Evolutionary conservation across 2,888 invertebrate species (phyloP), one percentile per base, ranked within the genome.

Genomic region (Chymomyza amoena): DNA sequence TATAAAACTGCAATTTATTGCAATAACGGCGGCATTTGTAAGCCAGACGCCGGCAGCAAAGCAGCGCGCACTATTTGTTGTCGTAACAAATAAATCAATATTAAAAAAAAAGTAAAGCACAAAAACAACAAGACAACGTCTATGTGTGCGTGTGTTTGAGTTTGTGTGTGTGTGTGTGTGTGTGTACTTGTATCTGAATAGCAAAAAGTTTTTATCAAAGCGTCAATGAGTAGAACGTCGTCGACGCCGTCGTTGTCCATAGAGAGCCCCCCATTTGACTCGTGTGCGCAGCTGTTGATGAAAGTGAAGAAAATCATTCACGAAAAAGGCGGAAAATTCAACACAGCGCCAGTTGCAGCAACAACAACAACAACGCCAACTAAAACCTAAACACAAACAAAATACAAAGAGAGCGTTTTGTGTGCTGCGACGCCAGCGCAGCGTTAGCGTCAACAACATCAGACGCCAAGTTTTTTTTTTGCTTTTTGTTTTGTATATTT

Each of bases 11-110:
- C 88, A 83, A 86, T 83, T 80, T 79, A 78, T 83, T 87, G 82
- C 88, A 83, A 76, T 85, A 87, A 87, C 83, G 86, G 88, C 88
- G 88, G 82, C 82, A 83, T 83, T 83, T 85, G 78, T 83, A 71
- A 72, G 70, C 70, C 72, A 76, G 78, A 65, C 57, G 69, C 75
- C 79, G 70, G 80, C 88, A 79, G 80, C 81, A 73, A 83, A 77
- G 78, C 69, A 82, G 75, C 82, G 80, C 68, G 56, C 20, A 4
- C 6, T 56, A 18, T 18, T 16, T 20, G 20, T 13, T 25, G 25
- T 6, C 20, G 25, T 32, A n/a, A 10, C 65, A 52, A 72, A 81
- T 72, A 81, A 87, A 87, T 84, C 87, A 77, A 82, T 84, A 87
- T 74, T 73, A 78, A 79, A 77, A 77, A 77, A 73, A 70, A 73